These are phyloP conservation scores for Pterobdella sp. DNA, from an alignment of 2,888 invertebrate genomes.

Conservation along the genomic window DNA sequence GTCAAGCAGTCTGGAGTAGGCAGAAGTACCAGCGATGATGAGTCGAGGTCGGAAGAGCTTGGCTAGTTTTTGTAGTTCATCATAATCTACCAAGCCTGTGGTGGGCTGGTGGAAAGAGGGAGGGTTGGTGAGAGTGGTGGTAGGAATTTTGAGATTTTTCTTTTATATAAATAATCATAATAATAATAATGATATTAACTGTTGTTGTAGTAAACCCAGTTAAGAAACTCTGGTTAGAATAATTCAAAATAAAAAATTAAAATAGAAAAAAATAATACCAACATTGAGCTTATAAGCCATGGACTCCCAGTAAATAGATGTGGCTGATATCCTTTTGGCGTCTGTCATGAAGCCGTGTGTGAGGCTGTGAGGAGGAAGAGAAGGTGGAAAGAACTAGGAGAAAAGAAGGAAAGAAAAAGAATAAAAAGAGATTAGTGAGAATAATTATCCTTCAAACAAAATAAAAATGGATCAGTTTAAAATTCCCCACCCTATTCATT, in stretches of 20 bases:
- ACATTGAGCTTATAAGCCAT: conserved; percentile 82
- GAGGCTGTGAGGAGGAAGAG: conserved; percentile 45
- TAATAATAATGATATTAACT: too few species aligned
- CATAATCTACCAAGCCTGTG: conserved; percentile 86
- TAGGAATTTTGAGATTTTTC: too few species aligned
- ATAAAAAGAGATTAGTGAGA: too few species aligned
- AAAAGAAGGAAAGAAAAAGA: too few species aligned
- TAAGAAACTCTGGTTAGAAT: too few species aligned
- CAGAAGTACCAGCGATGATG: conserved; percentile 84
- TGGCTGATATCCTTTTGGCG: conserved; percentile 84
- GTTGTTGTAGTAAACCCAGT: too few species aligned
- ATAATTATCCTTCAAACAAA: too few species aligned
- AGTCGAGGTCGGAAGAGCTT: conserved; percentile 79
- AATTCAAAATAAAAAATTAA: background rate
- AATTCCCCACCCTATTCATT: too few species aligned
- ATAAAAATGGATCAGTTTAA: too few species aligned
- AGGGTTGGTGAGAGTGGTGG: too few species aligned
- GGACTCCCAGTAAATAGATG: conserved; percentile 93
- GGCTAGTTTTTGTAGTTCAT: conserved; percentile 71
- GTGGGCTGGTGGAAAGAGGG: conserved; percentile 50
- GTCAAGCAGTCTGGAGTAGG: conserved; percentile 84
- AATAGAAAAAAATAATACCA: conserved; percentile 20
- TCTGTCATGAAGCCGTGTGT: conserved; percentile 72
- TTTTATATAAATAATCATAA: too few species aligned
- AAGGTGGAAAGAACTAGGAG: too few species aligned